These are phyloP conservation scores for Decapterus maruadsi DNA, from an alignment of 2,797 vertebrate genomes.

Conservation along the genomic window DNA sequence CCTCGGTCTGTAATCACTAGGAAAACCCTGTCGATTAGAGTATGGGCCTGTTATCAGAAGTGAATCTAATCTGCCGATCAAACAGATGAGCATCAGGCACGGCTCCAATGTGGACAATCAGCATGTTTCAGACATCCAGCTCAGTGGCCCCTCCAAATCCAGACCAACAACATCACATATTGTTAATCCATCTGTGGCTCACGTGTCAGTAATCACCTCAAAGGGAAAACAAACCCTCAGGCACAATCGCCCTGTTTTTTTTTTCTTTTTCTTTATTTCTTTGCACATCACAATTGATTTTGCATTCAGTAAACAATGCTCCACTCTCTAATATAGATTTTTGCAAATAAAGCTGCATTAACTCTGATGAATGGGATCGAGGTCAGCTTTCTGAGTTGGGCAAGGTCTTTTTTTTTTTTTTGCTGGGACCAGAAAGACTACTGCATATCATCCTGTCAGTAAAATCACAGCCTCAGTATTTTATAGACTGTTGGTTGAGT, in stretches of 20 bases:
- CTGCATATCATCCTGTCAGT: slow-evolving; percentile 1
- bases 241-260: background rate
- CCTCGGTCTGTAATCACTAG: slow-evolving; percentile 43
- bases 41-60: slow-evolving; percentile 43
- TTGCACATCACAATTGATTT: slow-evolving; percentile 43
- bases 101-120: slow-evolving; percentile 31
- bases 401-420: background rate
- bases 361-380: slow-evolving; percentile 11
- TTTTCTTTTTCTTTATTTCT: background rate
- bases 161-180: slow-evolving; percentile 20
- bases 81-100: slow-evolving; percentile 41
- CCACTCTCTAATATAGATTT: slow-evolving; percentile 18
- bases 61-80: slow-evolving; percentile 44
- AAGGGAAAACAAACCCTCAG: slow-evolving; percentile 24
- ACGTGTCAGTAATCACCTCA: slow-evolving; percentile 15
- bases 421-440: background rate
- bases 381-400: slow-evolving; percentile 1
- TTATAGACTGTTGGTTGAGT: background rate
- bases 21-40: slow-evolving; percentile 33
- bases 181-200: slow-evolving; percentile 27
- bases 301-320: slow-evolving; percentile 18
- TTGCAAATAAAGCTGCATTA: slow-evolving; percentile 9
- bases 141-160: slow-evolving; percentile 12
- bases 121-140: slow-evolving; percentile 17
- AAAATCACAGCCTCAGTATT: background rate